A percentile compares a stretch with the other conserved stretches of the same genome.
phyloP scores from a whole-genome alignment of 2,888 invertebrate genomes.

The Crioceris asparagi region DNA sequence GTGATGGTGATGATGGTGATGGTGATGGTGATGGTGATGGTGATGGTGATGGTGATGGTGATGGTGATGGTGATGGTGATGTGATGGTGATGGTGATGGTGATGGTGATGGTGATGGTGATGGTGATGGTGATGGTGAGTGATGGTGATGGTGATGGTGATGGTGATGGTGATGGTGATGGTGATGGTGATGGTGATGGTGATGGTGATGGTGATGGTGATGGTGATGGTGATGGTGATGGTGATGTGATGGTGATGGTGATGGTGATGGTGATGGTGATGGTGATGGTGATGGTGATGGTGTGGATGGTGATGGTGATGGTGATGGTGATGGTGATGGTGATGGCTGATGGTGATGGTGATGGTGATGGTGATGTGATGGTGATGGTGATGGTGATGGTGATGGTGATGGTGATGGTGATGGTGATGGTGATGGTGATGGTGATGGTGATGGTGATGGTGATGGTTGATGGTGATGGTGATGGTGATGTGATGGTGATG shows the following conservation, averaged over 20 bases:
- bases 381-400: slow-evolving; percentile 2
- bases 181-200: slow-evolving; percentile 2
- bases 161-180: slow-evolving; percentile 2
- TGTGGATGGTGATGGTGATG: too few relatives aligned
- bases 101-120: slow-evolving; percentile 2
- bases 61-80: too few relatives aligned
- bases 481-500: too few relatives aligned
- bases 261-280: slow-evolving; percentile 2
- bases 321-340: too few relatives aligned
- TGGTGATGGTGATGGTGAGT: too few relatives aligned
- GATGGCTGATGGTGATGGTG: too few relatives aligned
- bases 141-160: slow-evolving; percentile 2
- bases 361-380: too few relatives aligned
- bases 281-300: too few relatives aligned
- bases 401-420: slow-evolving; percentile 2
- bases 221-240: slow-evolving; percentile 1
- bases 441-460: slow-evolving; percentile 2
- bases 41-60: slow-evolving; percentile 2
- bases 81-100: too few relatives aligned
- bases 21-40: slow-evolving; percentile 2
- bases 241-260: too few relatives aligned
- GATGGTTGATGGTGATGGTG: too few relatives aligned
- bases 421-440: slow-evolving; percentile 2
- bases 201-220: slow-evolving; percentile 2
- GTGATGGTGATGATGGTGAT: slow-evolving; percentile 2